Base-by-base conservation (phyloP, 2,888 invertebrate genomes). In the Laspeyria flexula region DNA sequence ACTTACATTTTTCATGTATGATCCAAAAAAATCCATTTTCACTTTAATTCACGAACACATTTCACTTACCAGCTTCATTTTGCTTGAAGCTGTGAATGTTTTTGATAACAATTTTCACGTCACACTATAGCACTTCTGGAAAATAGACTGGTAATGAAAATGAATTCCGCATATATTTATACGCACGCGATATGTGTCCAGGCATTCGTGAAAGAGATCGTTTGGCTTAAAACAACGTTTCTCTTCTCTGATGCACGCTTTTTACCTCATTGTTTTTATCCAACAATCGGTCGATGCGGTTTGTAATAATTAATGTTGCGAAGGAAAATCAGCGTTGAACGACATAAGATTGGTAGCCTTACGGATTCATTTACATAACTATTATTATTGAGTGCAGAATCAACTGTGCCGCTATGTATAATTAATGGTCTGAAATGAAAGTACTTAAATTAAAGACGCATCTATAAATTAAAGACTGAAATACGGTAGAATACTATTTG, bases 121-220 rank as follows among this genome's bases (percentile, higher is more conserved):
- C 86, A 90, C 89, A 80, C 82, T 80, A 73, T 77, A 72, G 60
- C 85, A 86, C 82, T 77, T 76, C 76, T 82, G 75, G 81, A 87
- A 86, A 86, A 85, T 79, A 77, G 70, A 92, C 90, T 92, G 84
- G 81, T 88, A 91, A 89, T 91, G 91, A 92, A 91, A 92, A 81
- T 86, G 89, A 91, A 92, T 91, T 88, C 90, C 90, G 88, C 87
- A 88, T 91, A 88, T 79, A 91, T 91, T 91, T 92, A 92, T 92
- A 92, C 72, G 81, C 90, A 91, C 87, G 91, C 90, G 70, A 86
- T 74, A 64, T 75, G 83, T 86, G 83, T 76, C 79, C 88, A 90
- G 81, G 89, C 89, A 91, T 87, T 90, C 88, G 91, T 91, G 90
- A 90, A 86, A 86, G 84, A 90, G 83, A 84, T 86, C 81, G 80